Evolutionary conservation across 2,888 invertebrate species (phyloP).

Genomic region (Pollenia labialis): DNA sequence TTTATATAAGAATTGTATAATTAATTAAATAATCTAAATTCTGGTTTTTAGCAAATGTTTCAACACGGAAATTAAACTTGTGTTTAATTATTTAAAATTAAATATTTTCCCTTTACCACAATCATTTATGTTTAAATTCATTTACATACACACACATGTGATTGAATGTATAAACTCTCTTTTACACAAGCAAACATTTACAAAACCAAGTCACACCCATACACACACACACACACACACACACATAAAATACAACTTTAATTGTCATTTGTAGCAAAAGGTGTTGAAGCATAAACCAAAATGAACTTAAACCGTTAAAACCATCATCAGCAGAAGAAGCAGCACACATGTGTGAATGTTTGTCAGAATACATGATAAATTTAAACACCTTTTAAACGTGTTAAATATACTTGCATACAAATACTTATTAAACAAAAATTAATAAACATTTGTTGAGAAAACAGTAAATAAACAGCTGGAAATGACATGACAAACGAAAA

Average conservation of each 20-base stretch:
- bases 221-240: constrained; percentile 15
- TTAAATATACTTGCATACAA: constrained; percentile 12
- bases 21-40: not conserved
- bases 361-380: constrained; percentile 33
- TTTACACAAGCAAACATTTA: constrained; percentile 18
- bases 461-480: constrained; percentile 31
- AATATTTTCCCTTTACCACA: not conserved
- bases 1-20: not conserved
- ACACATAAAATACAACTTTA: constrained; percentile 52
- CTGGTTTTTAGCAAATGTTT: not conserved
- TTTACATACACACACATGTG: not conserved
- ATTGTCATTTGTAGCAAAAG: constrained; percentile 62
- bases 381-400: constrained; percentile 49
- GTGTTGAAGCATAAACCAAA: constrained; percentile 69
- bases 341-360: constrained; percentile 39
- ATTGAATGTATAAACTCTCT: not conserved
- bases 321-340: constrained; percentile 22
- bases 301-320: constrained; percentile 70
- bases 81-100: constrained; percentile 1
- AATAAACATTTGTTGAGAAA: constrained; percentile 7
- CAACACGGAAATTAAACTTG: not conserved
- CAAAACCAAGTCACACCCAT: constrained; percentile 23
- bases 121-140: constrained; percentile 1
- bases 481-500: not conserved
- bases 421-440: constrained; percentile 1